phyloP scores from a whole-genome alignment of 2,797 vertebrate genomes.

The Melanotaenia parkinsoni region DNA sequence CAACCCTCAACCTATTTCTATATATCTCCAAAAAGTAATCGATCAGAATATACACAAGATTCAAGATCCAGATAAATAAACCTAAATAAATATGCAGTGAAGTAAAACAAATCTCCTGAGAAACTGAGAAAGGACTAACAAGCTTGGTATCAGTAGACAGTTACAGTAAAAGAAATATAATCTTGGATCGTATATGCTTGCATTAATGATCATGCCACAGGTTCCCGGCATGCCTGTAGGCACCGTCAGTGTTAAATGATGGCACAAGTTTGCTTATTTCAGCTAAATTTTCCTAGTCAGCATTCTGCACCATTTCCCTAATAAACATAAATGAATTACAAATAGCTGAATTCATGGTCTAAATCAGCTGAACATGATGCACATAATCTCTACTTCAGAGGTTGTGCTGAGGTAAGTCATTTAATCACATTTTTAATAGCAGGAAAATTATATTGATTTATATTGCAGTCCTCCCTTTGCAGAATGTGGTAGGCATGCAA shows the following conservation, averaged over 20 bases:
- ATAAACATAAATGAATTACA: background rate
- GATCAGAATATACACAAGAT: no score
- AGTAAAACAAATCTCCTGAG: background rate
- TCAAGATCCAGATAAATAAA: no score
- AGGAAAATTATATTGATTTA: background rate
- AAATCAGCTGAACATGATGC: background rate
- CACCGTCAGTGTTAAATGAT: background rate
- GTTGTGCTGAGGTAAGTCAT: background rate
- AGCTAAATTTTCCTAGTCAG: no score
- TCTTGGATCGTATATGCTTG: background rate
- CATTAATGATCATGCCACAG: background rate
- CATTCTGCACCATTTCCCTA: background rate
- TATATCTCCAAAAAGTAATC: no score
- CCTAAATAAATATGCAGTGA: background rate
- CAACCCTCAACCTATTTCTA: no score
- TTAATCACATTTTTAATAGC: background rate
- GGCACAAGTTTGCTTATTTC: background rate
- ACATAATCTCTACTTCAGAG: background rate
- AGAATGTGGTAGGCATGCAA: background rate
- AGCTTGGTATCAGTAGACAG: background rate
- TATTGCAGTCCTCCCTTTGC: background rate
- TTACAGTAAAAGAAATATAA: background rate
- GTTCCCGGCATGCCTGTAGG: background rate
- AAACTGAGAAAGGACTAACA: background rate
- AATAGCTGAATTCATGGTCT: background rate